Base-by-base conservation (phyloP, 23 tunicate species). In the Halocynthia aurantium region DNA sequence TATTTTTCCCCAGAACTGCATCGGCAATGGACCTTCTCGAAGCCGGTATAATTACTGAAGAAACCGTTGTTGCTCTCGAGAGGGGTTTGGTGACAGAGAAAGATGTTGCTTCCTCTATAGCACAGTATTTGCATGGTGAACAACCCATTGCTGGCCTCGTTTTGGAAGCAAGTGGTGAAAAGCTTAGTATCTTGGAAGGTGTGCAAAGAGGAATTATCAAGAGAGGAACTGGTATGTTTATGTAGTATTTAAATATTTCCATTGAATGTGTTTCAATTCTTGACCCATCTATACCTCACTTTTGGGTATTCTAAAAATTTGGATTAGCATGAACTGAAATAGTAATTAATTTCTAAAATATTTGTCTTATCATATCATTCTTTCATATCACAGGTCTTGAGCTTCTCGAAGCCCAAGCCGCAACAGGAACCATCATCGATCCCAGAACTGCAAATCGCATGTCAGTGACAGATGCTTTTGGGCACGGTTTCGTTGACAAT, bases 321-420 rank as follows among this genome's bases (percentile, higher is more conserved):
- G 2, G 64, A 31, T 58, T 58, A 58, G 64, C 17, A 15, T 58
- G 31, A n/a, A n/a, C 31, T 67, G 22, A 5, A 20, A 58, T 58
- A 15, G 4, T 15, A 15, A 15, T 58, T 0, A 58, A n/a, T 58
- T 58, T 15, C 64, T 58, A 4, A 15, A 15, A n/a, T n/a, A 58
- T 58, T 15, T 58, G 15, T 15, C 64, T n/a, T 15, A 15, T 58
- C 17, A 58, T 58, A 12, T 12, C n/a, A 12, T 2, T 72, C 40
- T 50, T 68, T 51, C 69, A 18, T 18, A 51, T 55, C 53, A 10
- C 55, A 89, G 96, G 91, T 50, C 77, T 91, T 19, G 90, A 91
- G 61, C 76, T 91, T 13, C 72, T 91, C 21, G 97, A 91, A 57
- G 97, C 97, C 22, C 97, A 91, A 77, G 97, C 97, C 6, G 91